These are phyloP conservation scores for Microcebus griseorufus DNA, from an alignment of 2,113 vertebrate genomes.

Conservation along the genomic window DNA sequence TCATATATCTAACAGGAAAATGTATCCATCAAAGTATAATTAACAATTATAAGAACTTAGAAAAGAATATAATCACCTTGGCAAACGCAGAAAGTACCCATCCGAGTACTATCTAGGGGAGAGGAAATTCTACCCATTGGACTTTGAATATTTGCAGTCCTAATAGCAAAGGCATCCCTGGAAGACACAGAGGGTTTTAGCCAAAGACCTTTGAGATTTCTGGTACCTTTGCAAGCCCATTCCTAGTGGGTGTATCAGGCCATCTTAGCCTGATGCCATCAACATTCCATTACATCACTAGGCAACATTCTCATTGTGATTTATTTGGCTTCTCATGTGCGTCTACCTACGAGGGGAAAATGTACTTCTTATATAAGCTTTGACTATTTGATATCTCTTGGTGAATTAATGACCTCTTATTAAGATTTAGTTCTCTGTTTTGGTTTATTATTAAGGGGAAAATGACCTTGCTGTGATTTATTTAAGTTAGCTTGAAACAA, in stretches of 20 bases:
- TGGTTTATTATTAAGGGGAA: neutral
- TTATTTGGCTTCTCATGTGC: neutral
- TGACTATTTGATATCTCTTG: neutral
- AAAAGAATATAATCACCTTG: slow-evolving; percentile 60
- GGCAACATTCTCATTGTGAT: slow-evolving; percentile 66
- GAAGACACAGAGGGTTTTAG: slow-evolving; percentile 50
- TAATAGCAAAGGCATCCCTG: slow-evolving; percentile 39
- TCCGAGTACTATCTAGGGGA: neutral
- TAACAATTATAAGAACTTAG: slow-evolving; percentile 27
- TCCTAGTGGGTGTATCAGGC: neutral
- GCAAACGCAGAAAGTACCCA: slow-evolving; percentile 37
- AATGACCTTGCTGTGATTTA: neutral
- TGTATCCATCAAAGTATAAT: neutral
- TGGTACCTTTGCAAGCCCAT: slow-evolving; percentile 50
- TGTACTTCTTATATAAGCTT: neutral
- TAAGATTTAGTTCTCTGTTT: neutral
- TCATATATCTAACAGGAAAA: neutral
- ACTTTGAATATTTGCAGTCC: slow-evolving; percentile 41
- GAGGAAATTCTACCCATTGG: slow-evolving; percentile 51
- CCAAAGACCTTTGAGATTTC: slow-evolving; percentile 64
- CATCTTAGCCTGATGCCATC: neutral
- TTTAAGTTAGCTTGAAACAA: neutral
- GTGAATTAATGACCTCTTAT: neutral
- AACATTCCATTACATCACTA: slow-evolving; percentile 49
- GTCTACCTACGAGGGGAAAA: neutral